Evolutionary conservation across 2,888 invertebrate species (phyloP).

Genomic region (Sphinx pinastri): DNA sequence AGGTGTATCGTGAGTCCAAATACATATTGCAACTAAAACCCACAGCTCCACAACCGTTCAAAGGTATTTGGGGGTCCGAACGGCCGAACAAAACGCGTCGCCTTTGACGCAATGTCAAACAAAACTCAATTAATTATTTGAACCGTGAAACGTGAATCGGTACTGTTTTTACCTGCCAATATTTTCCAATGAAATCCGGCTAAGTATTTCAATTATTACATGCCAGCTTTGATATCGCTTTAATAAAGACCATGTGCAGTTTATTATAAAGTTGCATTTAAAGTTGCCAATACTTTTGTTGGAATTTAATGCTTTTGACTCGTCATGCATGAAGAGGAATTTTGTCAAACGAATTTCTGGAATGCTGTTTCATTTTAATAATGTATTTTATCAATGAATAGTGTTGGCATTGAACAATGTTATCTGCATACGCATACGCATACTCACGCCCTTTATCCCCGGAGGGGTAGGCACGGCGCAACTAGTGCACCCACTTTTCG

Average conservation of each 20-base stretch:
- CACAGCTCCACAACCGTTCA: background rate
- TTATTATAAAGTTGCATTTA: background rate
- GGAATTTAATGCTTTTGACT: no score
- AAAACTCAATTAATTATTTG: conserved; percentile 9
- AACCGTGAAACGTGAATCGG: background rate
- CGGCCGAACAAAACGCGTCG: background rate
- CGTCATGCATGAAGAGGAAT: no score
- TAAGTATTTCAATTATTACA: conserved; percentile 6
- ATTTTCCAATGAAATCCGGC: background rate
- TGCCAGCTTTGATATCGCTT: conserved; percentile 1
- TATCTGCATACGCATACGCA: no score
- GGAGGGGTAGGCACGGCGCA: no score
- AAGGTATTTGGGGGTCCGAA: background rate
- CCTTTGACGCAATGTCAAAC: conserved; percentile 15
- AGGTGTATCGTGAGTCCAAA: background rate
- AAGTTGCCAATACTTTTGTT: no score
- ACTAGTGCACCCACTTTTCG: no score
- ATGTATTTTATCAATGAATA: no score
- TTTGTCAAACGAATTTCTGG: no score
- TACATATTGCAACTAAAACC: conserved; percentile 2
- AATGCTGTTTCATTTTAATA: no score
- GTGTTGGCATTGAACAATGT: no score
- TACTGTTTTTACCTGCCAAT: background rate
- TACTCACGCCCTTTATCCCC: no score
- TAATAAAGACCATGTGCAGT: conserved; percentile 1